A percentile compares a stretch with the other conserved stretches of the same genome.
phyloP scores from a whole-genome alignment of 1,140 invertebrate genomes.

The Penaeus indicus region DNA sequence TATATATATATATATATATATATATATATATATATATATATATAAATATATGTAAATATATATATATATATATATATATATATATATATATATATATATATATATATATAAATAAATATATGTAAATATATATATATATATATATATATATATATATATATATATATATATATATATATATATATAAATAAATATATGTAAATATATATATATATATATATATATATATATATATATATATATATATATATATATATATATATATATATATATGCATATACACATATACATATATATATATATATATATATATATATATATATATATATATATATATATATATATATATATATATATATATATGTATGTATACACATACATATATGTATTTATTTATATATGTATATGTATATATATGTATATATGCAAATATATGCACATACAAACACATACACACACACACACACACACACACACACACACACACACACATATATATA shows the following conservation, averaged over 20 bases:
- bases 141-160: conserved; percentile 37
- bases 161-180: conserved; percentile 33
- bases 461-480: neutral
- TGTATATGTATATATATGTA: conserved; percentile 18
- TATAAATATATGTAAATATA: too few species aligned
- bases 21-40: too few species aligned
- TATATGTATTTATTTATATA: conserved; percentile 22
- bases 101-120: neutral
- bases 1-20: too few species aligned
- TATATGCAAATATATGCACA: neutral
- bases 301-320: neutral
- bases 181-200: conserved; percentile 32
- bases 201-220: conserved; percentile 36
- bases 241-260: conserved; percentile 31
- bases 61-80: too few species aligned
- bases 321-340: too few species aligned
- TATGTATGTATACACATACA: conserved; percentile 10
- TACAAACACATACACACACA: neutral
- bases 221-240: conserved; percentile 39
- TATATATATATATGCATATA: neutral
- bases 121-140: conserved; percentile 16
- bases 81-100: too few species aligned
- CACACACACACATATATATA: neutral
- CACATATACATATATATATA: conserved; percentile 1
- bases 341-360: too few species aligned